Percentiles rank a stretch among this genome's conserved stretches.
These are phyloP conservation scores for Archocentrus centrarchus DNA, from an alignment of 2,113 vertebrate genomes.

Conservation along the genomic window DNA sequence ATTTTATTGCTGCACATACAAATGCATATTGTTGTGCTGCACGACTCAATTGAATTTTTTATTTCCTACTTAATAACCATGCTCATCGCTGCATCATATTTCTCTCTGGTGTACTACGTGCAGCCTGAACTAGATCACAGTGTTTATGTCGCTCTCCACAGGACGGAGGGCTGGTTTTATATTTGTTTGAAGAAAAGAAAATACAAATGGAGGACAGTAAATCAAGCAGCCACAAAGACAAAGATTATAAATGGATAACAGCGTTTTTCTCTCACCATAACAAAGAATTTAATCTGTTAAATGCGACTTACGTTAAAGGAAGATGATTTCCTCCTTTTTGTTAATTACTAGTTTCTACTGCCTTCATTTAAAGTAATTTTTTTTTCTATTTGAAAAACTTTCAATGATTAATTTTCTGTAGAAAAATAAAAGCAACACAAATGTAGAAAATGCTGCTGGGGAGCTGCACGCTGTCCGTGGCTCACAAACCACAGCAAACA, in stretches of 20 bases:
- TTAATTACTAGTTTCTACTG: background rate
- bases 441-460: background rate
- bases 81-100: background rate
- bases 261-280: background rate
- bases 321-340: background rate
- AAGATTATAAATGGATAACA: background rate
- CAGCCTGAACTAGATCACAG: background rate
- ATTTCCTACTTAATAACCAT: rapidly evolving
- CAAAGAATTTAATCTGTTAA: background rate
- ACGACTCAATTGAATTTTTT: background rate
- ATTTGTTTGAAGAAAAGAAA: background rate
- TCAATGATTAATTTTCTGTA: background rate
- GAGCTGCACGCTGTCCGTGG: rapidly evolving
- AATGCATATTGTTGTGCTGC: background rate
- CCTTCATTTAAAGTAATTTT: too few species aligned
- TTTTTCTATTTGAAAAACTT: background rate
- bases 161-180: background rate
- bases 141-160: background rate
- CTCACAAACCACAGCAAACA: rapidly evolving
- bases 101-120: background rate
- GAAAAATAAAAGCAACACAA: background rate
- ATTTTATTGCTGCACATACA: background rate
- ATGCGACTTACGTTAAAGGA: background rate
- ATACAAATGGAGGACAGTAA: background rate
- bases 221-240: background rate